These are phyloP conservation scores for Mellivora capensis DNA, from an alignment of 2,113 vertebrate genomes.

Conservation along the genomic window DNA sequence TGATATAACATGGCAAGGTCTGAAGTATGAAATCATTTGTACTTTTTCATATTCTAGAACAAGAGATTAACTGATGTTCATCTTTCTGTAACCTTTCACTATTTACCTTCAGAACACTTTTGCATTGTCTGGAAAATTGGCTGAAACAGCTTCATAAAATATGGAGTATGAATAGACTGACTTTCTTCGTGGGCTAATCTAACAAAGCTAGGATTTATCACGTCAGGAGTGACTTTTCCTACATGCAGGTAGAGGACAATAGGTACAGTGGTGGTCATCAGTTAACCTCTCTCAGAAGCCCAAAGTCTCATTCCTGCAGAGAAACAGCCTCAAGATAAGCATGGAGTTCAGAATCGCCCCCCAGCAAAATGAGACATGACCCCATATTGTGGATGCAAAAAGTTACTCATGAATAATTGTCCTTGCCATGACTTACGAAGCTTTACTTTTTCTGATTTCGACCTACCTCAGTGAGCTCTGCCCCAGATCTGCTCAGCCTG, in stretches of 20 bases:
- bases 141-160: neutral
- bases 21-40: neutral
- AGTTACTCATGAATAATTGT: neutral
- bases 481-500: neutral
- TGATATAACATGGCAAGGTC: neutral
- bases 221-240: neutral
- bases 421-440: neutral
- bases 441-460: neutral
- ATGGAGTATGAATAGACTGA: neutral
- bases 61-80: neutral
- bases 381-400: neutral
- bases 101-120: neutral
- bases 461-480: neutral
- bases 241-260: neutral
- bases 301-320: neutral
- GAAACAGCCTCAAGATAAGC: neutral
- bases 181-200: neutral
- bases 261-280: neutral
- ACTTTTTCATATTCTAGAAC: neutral
- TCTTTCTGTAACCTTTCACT: neutral
- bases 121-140: neutral
- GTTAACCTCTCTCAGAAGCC: neutral
- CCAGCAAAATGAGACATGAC: neutral
- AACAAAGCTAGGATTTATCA: neutral
- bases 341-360: neutral